Percentiles rank a stretch among this genome's conserved stretches.
phyloP scores from a whole-genome alignment of 2,888 invertebrate genomes.

The Philhelius pedissequus region DNA sequence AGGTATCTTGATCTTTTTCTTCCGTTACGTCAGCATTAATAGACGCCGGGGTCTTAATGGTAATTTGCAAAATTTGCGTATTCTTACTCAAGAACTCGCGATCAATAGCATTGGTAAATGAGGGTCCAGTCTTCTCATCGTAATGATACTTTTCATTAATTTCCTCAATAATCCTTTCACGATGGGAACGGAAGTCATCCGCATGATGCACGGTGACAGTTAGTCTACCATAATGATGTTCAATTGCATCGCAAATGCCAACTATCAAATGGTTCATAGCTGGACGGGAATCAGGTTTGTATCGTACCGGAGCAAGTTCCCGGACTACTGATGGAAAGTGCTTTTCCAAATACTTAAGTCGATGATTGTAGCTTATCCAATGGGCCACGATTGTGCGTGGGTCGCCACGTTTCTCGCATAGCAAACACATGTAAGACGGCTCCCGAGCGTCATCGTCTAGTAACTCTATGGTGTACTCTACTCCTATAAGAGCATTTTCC shows the following conservation, averaged over 20 bases:
- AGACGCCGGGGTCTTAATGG: constrained; percentile 78
- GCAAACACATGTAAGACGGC: constrained; percentile 87
- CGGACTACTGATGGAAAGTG: constrained; percentile 81
- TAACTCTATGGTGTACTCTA: constrained; percentile 89
- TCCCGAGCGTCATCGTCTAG: constrained; percentile 84
- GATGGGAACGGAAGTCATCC: constrained; percentile 85
- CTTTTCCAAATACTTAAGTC: constrained; percentile 83
- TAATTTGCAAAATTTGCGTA: constrained; percentile 58
- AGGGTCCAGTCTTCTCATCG: constrained; percentile 81
- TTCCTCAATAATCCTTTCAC: constrained; percentile 82
- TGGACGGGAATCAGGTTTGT: constrained; percentile 81
- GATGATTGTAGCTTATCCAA: constrained; percentile 88
- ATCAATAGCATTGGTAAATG: constrained; percentile 80
- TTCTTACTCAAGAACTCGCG: constrained; percentile 74
- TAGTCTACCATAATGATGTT: constrained; percentile 86
- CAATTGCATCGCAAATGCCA: constrained; percentile 84
- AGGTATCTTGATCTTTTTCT: constrained; percentile 65
- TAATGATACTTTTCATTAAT: constrained; percentile 85
- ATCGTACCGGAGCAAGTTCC: constrained; percentile 82
- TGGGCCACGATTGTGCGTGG: constrained; percentile 89
- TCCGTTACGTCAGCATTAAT: constrained; percentile 34
- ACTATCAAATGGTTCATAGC: constrained; percentile 80
- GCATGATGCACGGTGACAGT: constrained; percentile 84
- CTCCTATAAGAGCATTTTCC: constrained; percentile 82
- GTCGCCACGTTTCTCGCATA: constrained; percentile 90